Conservation (phyloP, 2,888 invertebrate species). For the Alloplasta piceator region DNA sequence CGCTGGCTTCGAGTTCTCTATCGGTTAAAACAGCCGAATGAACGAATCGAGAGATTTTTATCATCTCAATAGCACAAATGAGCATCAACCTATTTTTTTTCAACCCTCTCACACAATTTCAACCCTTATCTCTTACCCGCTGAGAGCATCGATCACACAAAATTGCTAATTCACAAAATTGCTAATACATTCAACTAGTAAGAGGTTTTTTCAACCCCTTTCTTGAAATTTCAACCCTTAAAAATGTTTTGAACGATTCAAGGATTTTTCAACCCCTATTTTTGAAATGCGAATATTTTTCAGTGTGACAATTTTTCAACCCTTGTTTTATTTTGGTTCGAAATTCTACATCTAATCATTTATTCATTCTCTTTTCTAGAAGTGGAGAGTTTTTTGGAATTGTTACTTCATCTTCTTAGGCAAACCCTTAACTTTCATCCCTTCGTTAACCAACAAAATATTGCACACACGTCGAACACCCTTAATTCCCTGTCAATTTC, state of each 20-base stretch:
- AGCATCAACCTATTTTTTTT: slow-evolving; percentile 35
- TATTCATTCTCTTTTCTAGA: no score
- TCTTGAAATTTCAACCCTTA: background rate
- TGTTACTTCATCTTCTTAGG: no score
- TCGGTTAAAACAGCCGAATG: background rate
- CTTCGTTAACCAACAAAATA: background rate
- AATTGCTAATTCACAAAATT: no score
- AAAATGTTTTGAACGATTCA: background rate
- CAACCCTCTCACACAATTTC: slow-evolving; percentile 1
- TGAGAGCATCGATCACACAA: background rate
- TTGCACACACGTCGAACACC: background rate
- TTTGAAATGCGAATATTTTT: no score
- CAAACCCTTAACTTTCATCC: background rate
- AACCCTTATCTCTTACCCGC: slow-evolving; percentile 4
- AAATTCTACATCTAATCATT: no score
- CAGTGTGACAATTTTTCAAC: background rate
- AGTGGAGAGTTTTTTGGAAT: no score
- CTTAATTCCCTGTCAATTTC: slow-evolving; percentile 32
- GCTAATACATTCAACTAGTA: background rate
- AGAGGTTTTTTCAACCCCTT: background rate
- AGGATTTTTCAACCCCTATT: background rate
- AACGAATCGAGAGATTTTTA: slow-evolving; percentile 33
- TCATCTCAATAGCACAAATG: slow-evolving; percentile 51
- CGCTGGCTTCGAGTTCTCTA: background rate
- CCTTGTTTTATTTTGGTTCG: no score